Base-by-base conservation (phyloP, 1,140 invertebrate genomes). In the Cydia pomonella region DNA sequence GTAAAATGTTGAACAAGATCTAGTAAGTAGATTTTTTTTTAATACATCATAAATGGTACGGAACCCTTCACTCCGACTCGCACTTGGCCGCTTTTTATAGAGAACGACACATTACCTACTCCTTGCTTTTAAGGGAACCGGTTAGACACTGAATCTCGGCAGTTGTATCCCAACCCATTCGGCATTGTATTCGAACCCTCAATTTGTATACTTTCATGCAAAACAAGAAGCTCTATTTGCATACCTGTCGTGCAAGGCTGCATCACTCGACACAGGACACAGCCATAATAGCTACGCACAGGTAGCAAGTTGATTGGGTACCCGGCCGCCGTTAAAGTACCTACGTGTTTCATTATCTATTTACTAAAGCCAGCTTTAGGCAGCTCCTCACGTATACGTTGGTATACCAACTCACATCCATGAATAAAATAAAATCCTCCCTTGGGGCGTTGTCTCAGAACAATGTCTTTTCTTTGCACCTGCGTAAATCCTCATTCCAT, bases 391-490 rank as follows among this genome's bases (percentile, higher is more conserved):
- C 79, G 79, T 77, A 69, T 73, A 73, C 53, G 38, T 75, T 62
- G 73, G 73, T 53, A 74, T 75, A 73, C 76, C 73, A 64, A 78
- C 47, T 73, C 75, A 72, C 73, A 77, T 77, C 62, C 73, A 82
- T 82, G 79, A 82, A 82, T 82, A 82, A 82, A 79, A 80, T 77
- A 82, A 79, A 79, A 76, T 74, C 29, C 72, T 76, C 76, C 74
- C 76, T 27, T 44, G 77, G 44, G 76, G 71, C 73, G 62, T 41
- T 74, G 73, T 73, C 75, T 75, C 79, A 76, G 75, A 77, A 76
- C 79, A 76, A 75, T 76, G 77, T 76, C 76, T 77, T 82, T 80
- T 80, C 76, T 80, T 80, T 82, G 72, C 79, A 77, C 75, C 81
- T 77, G 50, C 75, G 77, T 82, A 82, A 82, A 82, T 80, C 76